Evolutionary conservation across 2,888 invertebrate species (phyloP).

Genomic region (Globia sparganii): DNA sequence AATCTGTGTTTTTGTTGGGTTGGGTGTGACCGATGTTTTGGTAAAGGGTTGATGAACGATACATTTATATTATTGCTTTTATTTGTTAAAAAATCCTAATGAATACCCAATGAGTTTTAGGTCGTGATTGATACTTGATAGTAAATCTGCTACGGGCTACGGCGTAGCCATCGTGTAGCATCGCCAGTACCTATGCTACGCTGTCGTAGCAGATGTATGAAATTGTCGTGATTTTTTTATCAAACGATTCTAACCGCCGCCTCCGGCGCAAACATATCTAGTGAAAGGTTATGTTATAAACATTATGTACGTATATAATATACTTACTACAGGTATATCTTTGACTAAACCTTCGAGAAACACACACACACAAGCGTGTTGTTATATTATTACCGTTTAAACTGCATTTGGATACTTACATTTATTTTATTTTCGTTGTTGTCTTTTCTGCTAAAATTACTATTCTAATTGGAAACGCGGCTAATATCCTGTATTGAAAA

Average conservation of each 20-base stretch:
- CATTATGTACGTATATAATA: not conserved
- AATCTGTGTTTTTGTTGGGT: conserved; percentile 41
- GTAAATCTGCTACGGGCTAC: not conserved
- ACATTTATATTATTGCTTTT: not conserved
- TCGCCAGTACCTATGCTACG: conserved; percentile 7
- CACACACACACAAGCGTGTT: not conserved
- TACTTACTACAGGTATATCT: not conserved
- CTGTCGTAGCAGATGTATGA: not conserved
- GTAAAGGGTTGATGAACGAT: not conserved
- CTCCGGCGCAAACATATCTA: not conserved
- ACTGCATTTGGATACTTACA: not conserved
- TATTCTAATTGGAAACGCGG: not conserved
- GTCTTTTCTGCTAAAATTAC: not conserved
- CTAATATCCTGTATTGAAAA: not conserved
- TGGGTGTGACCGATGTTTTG: conserved; percentile 3
- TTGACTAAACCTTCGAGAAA: not conserved
- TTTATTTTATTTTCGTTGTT: not conserved
- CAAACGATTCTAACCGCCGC: not conserved
- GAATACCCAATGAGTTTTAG: not conserved
- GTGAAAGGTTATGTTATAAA: not conserved
- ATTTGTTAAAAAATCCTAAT: conserved; percentile 6
- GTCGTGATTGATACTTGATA: not conserved
- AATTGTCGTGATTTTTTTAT: not conserved
- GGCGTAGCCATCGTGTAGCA: conserved; percentile 19
- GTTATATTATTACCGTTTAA: not conserved